Evolutionary conservation across 2,113 vertebrate genomes (phyloP), one percentile per base, ranked within the genome.

Genomic region (Anolis carolinensis): DNA sequence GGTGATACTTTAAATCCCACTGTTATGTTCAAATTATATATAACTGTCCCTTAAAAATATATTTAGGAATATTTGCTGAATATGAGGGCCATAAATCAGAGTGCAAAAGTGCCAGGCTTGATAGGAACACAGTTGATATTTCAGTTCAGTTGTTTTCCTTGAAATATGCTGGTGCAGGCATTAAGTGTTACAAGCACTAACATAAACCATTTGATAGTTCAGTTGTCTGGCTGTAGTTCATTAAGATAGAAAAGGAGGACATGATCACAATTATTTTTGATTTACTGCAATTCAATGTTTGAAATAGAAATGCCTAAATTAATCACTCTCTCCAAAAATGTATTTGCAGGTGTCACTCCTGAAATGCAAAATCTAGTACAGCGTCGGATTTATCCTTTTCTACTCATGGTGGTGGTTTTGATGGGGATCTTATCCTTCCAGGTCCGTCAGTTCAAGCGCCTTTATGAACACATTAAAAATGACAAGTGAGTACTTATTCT

Each of bases 391-490:
- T 99, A 99, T 89, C 99, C 99, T 7, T 99, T 99, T 92, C 96
- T 99, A 79, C 94, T 99, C 90, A 99, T 99, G 99, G 97, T 99
- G 27, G 98, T 98, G 87, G 97, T 98, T 23, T 96, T 99, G 90
- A 97, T 99, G 93, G 99, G 97, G 87, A 98, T 99, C 93, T 94
- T 99, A 25, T 99, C 98, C 94, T 99, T 99, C 95, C 99, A 99
- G 96, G 97, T 99, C 88, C 98, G 98, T 92, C 99, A 99, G 93
- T 99, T 99, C 94, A 99, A 98, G 97, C 98, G 98, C 93, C 99
- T 99, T 95, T 99, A 99, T 91, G 99, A 99, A 91, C 99, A 99
- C 94, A 99, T 99, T 95, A 99, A 99, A 95, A 99, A 99, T 32
- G 99, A 99, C 96, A 99, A 99, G 98, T 99, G 95, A 96, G 97